Evolutionary conservation across 2,113 vertebrate genomes (phyloP).

Genomic region (Nothobranchius kuhntae): DNA sequence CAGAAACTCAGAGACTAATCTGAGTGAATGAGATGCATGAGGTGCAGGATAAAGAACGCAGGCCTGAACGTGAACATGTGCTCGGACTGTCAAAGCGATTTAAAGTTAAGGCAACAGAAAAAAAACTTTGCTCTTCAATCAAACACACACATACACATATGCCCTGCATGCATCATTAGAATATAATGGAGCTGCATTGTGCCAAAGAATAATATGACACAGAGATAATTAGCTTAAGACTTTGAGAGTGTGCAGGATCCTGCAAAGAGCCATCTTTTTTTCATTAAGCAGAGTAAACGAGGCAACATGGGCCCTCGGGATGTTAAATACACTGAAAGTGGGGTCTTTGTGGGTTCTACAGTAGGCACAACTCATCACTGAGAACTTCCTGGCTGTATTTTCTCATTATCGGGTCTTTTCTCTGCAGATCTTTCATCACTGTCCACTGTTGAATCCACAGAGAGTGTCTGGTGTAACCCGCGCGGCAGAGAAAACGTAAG

Average conservation of each 20-base stretch:
- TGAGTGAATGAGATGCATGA: constrained; percentile 16
- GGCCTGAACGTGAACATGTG: constrained; percentile 22
- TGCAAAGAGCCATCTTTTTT: constrained; percentile 63
- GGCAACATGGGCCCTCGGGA: constrained; percentile 29
- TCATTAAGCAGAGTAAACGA: constrained; percentile 62
- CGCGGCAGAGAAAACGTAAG: constrained; percentile 24
- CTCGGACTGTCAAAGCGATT: constrained; percentile 30
- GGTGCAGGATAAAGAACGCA: constrained; percentile 21
- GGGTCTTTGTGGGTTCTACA: constrained; percentile 36
- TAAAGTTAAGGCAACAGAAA: constrained; percentile 37
- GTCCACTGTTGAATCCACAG: constrained; percentile 26
- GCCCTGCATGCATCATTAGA: constrained; percentile 68
- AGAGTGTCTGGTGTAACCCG: constrained; percentile 46
- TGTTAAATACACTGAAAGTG: constrained; percentile 53
- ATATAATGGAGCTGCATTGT: constrained; percentile 68
- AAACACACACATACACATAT: constrained; percentile 7
- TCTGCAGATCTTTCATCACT: constrained; percentile 60
- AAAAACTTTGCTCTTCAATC: constrained; percentile 20
- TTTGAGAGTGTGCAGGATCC: constrained; percentile 21
- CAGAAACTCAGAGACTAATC: constrained; percentile 14
- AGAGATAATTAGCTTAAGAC: constrained; percentile 46
- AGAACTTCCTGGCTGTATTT: constrained; percentile 43
- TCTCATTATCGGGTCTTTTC: constrained; percentile 55
- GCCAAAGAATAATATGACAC: constrained; percentile 50
- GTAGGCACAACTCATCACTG: constrained; percentile 59